These are phyloP conservation scores for Drosophila eugracilis DNA, from an alignment of 1,140 invertebrate species.

Conservation along the genomic window DNA sequence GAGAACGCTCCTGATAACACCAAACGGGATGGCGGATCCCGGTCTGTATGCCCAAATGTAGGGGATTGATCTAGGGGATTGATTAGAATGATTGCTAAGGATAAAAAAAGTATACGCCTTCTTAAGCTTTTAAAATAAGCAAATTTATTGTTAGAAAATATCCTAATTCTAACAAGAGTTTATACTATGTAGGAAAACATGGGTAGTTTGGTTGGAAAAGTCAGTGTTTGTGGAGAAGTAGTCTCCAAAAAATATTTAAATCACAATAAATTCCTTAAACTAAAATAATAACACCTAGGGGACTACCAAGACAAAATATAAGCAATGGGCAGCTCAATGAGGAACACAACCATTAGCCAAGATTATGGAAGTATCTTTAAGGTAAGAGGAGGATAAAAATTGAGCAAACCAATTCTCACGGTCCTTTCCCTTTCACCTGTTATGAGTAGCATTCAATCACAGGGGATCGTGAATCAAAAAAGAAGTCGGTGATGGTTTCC, in stretches of 20 bases:
- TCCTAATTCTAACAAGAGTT: no score
- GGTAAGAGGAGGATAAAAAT: neutral
- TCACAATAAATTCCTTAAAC: neutral
- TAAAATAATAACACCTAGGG: neutral
- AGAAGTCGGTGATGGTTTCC: constrained; percentile 53
- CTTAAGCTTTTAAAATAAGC: no score
- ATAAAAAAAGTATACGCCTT: constrained; percentile 3
- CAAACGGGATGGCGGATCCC: constrained; percentile 13
- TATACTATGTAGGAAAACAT: neutral
- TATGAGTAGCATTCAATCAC: neutral
- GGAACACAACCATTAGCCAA: neutral
- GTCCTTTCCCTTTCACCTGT: no score
- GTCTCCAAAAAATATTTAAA: neutral
- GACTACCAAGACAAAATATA: neutral
- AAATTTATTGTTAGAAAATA: no score
- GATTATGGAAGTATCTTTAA: neutral
- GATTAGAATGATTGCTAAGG: neutral
- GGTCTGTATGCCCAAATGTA: constrained; percentile 23
- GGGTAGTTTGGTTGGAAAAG: neutral
- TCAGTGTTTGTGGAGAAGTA: no score
- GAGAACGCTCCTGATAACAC: constrained; percentile 18
- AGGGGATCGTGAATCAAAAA: neutral
- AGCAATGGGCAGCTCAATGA: constrained; percentile 3
- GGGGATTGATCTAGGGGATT: constrained; percentile 14
- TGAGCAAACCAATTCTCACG: neutral